Conservation (phyloP, 1,140 invertebrate species). For the Arctopsyche grandis region DNA sequence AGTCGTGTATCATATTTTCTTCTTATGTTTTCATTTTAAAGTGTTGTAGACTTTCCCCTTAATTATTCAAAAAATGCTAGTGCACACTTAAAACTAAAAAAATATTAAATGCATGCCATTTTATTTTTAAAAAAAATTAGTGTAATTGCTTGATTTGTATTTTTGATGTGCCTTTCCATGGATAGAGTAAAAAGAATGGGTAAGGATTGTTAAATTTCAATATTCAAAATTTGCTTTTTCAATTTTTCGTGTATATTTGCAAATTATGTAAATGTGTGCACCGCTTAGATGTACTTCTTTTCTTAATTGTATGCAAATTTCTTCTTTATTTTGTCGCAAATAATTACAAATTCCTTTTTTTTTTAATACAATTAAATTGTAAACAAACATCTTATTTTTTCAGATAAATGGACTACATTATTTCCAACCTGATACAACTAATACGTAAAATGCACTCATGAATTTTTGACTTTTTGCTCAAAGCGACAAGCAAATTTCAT, state of each 20-base stretch:
- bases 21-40: background rate
- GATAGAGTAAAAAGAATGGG: conserved; percentile 40
- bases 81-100: too few species aligned
- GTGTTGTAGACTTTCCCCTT: background rate
- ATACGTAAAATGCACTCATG: conserved; percentile 58
- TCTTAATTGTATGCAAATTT: background rate
- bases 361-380: background rate
- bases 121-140: conserved; percentile 11
- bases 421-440: conserved; percentile 72
- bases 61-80: too few species aligned
- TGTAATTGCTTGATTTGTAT: conserved; percentile 22
- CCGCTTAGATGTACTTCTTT: conserved; percentile 6
- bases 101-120: background rate
- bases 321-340: background rate
- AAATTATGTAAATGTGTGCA: conserved; percentile 9
- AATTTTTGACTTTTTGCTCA: background rate
- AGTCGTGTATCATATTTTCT: background rate
- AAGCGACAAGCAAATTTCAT: background rate
- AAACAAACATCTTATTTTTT: conserved; percentile 60
- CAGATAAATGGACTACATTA: conserved; percentile 80
- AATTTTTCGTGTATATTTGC: background rate
- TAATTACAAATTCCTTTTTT: background rate
- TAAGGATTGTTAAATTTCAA: conserved; percentile 36
- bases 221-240: background rate
- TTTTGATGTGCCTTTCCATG: conserved; percentile 40